Conservation (phyloP, 2,797 vertebrate genomes). For the Diceros bicornis region DNA sequence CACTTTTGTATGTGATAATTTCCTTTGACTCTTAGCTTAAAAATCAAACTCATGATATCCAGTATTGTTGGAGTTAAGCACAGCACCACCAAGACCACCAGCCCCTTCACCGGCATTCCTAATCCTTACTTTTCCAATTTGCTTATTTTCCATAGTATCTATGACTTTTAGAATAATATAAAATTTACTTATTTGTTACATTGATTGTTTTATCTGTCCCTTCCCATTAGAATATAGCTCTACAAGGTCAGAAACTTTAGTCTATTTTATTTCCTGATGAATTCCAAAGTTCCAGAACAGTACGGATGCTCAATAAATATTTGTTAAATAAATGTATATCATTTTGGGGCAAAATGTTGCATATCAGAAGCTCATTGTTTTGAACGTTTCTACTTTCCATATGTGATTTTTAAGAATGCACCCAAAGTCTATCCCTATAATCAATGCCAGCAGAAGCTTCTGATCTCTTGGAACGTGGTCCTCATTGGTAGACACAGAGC, state of each 20-base stretch:
- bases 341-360: not conserved
- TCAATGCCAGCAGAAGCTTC: not conserved
- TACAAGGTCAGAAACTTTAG: not conserved
- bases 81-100: not conserved
- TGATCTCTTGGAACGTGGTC: not conserved
- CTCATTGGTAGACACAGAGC: not conserved
- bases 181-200: not conserved
- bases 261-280: not conserved
- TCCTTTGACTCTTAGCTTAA: not conserved
- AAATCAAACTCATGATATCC: not conserved
- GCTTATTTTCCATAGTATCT: not conserved
- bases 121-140: not conserved
- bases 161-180: not conserved
- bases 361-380: not conserved
- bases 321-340: not conserved
- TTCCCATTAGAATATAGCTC: not conserved
- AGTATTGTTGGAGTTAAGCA: not conserved
- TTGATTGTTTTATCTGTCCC: not conserved
- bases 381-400: not conserved
- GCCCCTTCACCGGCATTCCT: not conserved
- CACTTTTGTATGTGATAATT: not conserved
- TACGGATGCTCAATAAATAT: not conserved
- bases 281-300: not conserved
- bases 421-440: not conserved
- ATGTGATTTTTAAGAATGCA: not conserved